Evolutionary conservation across 2,113 vertebrate genomes (phyloP), one percentile per base, ranked within the genome.

Genomic region (Limanda limanda): DNA sequence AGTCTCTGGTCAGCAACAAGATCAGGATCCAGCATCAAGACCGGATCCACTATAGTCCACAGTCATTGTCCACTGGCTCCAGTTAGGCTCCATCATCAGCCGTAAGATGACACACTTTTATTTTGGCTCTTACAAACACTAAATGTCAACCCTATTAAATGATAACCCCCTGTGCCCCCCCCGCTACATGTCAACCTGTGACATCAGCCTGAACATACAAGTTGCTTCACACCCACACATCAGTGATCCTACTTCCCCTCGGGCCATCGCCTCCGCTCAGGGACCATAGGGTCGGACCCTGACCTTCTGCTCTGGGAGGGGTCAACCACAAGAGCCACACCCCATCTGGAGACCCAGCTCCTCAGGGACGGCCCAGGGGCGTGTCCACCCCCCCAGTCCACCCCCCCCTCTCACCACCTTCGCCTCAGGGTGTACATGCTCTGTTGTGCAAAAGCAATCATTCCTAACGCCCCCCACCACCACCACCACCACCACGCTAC

Each of bases 391-490:
- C 67, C 31, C 1, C 62, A 63, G 81, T 87, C 86, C 65, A 82
- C 86, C 76, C 73, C 76, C 71, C 60, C 73, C 76, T 68, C 60
- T 31, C 54, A 67, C 59, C 74, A 48, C 51, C 51, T 21, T 68
- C 0, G 70, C 86, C 90, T 84, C 73, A 37, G 88, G 81, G 85
- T 82, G 77, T 89, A 90, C 87, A 88, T 78, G 74, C 68, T 72
- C 85, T 88, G 83, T 91, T 81, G 81, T 90, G 72, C 84, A 75
- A 79, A 88, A 76, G 88, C 81, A 86, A 90, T 91, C 85, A 83
- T 76, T 89, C 88, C 68, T 76, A 74, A 48, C 42, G 55, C 71
- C 71, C n/a, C n/a, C 20, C 48, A 69, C 52, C 4, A 31, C 75
- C 77, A 54, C 57, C 74, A 64, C 1, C 72, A 7, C 27, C 7